A percentile compares a stretch with the other conserved stretches of the same genome.
phyloP scores from a whole-genome alignment of 2,797 vertebrate species.

The Tokudaia tokunoshimensis region DNA sequence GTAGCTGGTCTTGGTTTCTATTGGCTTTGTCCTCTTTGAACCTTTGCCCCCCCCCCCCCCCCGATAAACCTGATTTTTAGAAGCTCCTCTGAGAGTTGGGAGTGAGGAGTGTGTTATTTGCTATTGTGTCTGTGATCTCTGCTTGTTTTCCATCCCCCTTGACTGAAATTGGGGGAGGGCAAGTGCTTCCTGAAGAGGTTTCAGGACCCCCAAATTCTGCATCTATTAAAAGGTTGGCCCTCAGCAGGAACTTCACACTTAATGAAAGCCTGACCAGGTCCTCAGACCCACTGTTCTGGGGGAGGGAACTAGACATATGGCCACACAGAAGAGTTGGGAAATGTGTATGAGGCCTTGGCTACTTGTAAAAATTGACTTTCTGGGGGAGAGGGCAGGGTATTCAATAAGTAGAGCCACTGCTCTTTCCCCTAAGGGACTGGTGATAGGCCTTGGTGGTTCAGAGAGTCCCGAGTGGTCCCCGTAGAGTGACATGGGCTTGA shows the following conservation, averaged over 20 bases:
- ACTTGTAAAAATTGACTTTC: background rate
- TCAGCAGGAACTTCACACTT: background rate
- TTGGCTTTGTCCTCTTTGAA: background rate
- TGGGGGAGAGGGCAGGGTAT: background rate
- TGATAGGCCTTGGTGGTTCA: background rate
- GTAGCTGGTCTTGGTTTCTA: background rate
- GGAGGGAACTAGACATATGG: background rate
- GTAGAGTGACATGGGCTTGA: background rate
- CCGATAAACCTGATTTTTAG: slow-evolving; percentile 11
- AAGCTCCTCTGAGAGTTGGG: background rate
- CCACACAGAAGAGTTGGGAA: background rate
- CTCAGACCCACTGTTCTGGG: background rate
- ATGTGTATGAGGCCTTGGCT: background rate
- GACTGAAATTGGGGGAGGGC: background rate
- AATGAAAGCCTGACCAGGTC: background rate
- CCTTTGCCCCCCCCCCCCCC: background rate
- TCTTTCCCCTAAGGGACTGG: background rate
- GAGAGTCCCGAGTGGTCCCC: background rate
- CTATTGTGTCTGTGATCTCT: background rate
- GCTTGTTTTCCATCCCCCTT: background rate
- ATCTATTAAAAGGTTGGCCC: background rate
- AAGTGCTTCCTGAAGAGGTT: background rate
- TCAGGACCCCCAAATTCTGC: background rate
- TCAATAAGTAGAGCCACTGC: background rate
- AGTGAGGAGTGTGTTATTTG: background rate